Conservation (phyloP, 2,888 invertebrate genomes). For the Endomychus coccineus region DNA sequence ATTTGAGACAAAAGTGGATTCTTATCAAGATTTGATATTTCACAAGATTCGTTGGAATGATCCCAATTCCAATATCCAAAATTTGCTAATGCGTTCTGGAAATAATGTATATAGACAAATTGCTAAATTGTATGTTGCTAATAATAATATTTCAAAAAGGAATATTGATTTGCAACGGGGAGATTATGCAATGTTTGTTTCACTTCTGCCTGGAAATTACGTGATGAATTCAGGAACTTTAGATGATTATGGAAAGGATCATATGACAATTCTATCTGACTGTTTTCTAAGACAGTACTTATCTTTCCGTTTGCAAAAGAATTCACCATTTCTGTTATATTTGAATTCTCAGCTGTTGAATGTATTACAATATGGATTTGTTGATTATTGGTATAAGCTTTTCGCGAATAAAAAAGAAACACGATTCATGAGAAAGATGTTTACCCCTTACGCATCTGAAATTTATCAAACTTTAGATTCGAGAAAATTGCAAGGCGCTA, state of each 20-base stretch:
- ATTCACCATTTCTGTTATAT: constrained; percentile 7
- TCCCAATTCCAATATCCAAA: too few species aligned
- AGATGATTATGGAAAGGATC: constrained; percentile 6
- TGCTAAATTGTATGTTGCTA: not conserved
- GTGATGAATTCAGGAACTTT: constrained; percentile 7
- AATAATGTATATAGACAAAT: too few species aligned
- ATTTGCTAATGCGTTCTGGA: too few species aligned
- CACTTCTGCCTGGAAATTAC: constrained; percentile 8
- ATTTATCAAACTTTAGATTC: not conserved
- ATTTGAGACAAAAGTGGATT: too few species aligned
- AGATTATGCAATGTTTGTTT: constrained; percentile 4
- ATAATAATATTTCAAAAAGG: constrained; percentile 3
- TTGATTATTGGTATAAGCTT: constrained; percentile 8
- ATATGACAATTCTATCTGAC: constrained; percentile 8
- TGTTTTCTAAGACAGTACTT: constrained; percentile 8
- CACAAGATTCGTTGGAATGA: too few species aligned
- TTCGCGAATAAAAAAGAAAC: constrained; percentile 6
- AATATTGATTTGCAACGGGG: constrained; percentile 3
- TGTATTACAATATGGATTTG: constrained; percentile 8
- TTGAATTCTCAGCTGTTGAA: constrained; percentile 5
- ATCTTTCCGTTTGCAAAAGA: constrained; percentile 4
- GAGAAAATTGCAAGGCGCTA: too few species aligned
- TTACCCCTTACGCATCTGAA: not conserved
- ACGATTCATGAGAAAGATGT: constrained; percentile 7
- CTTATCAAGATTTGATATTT: too few species aligned